Evolutionary conservation across 2,113 vertebrate species (phyloP).

Genomic region (Oryzias javanicus): DNA sequence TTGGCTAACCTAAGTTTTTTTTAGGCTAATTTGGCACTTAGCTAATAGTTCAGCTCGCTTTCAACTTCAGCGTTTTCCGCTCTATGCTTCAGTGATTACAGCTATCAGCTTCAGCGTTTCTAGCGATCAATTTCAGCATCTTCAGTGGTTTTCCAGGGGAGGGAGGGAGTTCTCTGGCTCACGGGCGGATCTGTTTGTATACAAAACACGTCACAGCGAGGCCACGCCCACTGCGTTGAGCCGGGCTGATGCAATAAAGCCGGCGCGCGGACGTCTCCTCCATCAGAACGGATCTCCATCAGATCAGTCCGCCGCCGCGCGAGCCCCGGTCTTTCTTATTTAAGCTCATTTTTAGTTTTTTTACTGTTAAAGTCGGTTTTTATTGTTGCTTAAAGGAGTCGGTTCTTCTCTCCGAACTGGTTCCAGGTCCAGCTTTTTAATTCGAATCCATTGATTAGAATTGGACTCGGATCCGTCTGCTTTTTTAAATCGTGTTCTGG

Average conservation of each 20-base stretch:
- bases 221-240: neutral
- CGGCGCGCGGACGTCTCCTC: constrained; percentile 33
- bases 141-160: constrained; percentile 7
- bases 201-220: constrained; percentile 50
- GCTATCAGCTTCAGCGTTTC: no score
- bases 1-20: no score
- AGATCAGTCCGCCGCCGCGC: constrained; percentile 5
- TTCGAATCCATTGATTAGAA: constrained; percentile 7
- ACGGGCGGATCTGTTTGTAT: constrained; percentile 69
- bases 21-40: no score
- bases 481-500: neutral
- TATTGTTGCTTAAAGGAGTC: no score
- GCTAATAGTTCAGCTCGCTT: no score
- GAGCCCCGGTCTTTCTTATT: constrained; percentile 1
- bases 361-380: no score
- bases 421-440: constrained; percentile 1
- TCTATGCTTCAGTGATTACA: no score
- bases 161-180: neutral
- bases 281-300: constrained; percentile 28
- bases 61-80: no score
- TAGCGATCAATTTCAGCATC: no score
- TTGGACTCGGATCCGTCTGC: constrained; percentile 14
- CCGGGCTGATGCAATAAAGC: constrained; percentile 77
- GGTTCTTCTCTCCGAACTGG: neutral
- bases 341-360: neutral